Evolutionary conservation across 2,888 invertebrate species (phyloP).

Genomic region (Lumbricus terrestris): DNA sequence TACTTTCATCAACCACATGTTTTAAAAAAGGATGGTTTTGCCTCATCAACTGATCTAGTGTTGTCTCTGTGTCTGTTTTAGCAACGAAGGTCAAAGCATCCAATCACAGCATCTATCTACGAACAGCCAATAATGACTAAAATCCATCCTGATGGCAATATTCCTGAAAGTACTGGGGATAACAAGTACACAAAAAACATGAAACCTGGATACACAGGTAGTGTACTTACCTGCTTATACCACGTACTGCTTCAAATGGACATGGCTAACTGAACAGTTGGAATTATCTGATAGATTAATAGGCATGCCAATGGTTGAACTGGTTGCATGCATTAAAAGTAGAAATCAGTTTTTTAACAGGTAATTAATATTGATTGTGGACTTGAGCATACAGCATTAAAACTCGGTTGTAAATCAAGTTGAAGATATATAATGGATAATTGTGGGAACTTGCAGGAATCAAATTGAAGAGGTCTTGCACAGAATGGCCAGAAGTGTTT

Average conservation of each 20-base stretch:
- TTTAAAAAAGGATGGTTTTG: no score
- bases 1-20: no score
- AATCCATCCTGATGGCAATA: constrained; percentile 21
- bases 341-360: no score
- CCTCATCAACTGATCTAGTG: no score
- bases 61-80: not conserved
- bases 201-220: constrained; percentile 48
- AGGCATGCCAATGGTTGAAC: not conserved
- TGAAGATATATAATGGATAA: no score
- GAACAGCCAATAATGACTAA: not conserved
- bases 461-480: no score
- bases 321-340: no score
- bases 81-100: not conserved
- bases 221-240: not conserved
- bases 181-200: constrained; percentile 58
- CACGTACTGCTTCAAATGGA: not conserved
- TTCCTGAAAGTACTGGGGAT: constrained; percentile 54
- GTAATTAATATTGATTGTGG: no score
- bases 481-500: no score
- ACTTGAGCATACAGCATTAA: no score
- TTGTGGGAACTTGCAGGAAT: no score
- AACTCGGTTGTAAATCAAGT: no score
- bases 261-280: not conserved
- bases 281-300: not conserved
- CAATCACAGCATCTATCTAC: not conserved